Percentiles rank a stretch among this genome's conserved stretches.
phyloP scores from a whole-genome alignment of 2,113 vertebrate species.

The Prinia subflava region DNA sequence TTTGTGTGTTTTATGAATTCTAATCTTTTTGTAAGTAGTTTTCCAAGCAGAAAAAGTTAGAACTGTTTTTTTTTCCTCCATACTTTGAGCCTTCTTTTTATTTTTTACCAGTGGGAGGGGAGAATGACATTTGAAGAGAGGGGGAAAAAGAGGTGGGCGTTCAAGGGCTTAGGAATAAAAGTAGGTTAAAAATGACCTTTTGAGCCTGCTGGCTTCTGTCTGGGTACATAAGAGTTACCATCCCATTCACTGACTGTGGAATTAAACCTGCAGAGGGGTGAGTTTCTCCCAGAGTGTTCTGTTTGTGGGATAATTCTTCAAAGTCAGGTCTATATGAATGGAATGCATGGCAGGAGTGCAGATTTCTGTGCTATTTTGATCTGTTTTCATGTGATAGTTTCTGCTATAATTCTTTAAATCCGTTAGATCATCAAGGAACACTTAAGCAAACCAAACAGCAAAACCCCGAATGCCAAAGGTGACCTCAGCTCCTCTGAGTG shows the following conservation, averaged over 20 bases:
- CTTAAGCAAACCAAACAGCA: neutral
- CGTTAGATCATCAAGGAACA: neutral
- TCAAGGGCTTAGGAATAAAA: neutral
- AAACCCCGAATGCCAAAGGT: neutral
- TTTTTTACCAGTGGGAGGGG: neutral
- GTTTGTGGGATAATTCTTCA: neutral
- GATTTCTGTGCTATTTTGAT: neutral
- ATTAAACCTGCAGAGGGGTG: neutral
- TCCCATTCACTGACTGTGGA: neutral
- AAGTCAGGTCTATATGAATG: neutral
- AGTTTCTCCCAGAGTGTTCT: neutral
- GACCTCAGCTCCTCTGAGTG: neutral
- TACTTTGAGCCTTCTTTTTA: neutral
- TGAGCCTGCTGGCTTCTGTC: neutral
- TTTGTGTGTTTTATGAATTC: neutral
- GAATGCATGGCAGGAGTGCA: neutral
- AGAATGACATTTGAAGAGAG: neutral
- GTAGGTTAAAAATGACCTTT: neutral
- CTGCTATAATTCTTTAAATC: neutral
- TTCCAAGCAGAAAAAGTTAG: neutral
- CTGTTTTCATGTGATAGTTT: neutral
- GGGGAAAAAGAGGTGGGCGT: fast-evolving
- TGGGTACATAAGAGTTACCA: neutral
- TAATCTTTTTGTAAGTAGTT: neutral
- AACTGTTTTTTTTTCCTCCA: neutral